These are phyloP conservation scores for Cyphomyrus discorhynchus DNA, from an alignment of 2,113 vertebrate genomes.

Conservation along the genomic window DNA sequence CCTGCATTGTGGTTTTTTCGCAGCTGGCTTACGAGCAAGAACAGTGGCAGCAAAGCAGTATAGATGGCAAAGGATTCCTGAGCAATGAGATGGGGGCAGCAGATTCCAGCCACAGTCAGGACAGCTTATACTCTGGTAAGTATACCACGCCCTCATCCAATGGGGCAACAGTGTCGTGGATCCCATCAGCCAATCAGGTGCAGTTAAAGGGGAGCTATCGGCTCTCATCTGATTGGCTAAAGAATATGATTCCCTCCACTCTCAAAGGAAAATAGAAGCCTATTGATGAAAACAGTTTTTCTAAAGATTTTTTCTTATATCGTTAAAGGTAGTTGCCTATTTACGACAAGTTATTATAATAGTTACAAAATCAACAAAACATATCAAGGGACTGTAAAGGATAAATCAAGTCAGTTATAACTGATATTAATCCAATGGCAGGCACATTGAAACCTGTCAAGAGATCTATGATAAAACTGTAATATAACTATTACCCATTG, in stretches of 20 bases:
- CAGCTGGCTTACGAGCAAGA: conserved; percentile 59
- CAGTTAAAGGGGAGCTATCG: background rate
- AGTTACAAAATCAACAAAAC: background rate
- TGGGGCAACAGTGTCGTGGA: background rate
- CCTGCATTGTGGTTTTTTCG: conserved; percentile 29
- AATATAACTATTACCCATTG: background rate
- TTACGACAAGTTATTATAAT: background rate
- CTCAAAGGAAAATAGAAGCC: background rate
- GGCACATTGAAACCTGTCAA: background rate
- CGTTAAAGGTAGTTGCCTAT: background rate
- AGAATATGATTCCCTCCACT: background rate
- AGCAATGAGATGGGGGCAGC: conserved; percentile 50
- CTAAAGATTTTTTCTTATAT: background rate
- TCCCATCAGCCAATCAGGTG: background rate
- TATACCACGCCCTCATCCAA: background rate
- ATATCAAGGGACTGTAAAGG: background rate
- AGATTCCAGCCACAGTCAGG: conserved; percentile 46
- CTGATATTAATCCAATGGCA: background rate
- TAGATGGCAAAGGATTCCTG: conserved; percentile 46
- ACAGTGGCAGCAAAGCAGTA: conserved; percentile 28
- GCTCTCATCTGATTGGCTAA: background rate
- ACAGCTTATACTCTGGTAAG: conserved; percentile 61
- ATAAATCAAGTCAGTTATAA: background rate
- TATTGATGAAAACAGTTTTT: background rate
- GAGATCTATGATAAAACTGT: background rate